Evolutionary conservation across 92 coral and sea anemone genomes (phyloP).

Genomic region (Diadumene lineata): DNA sequence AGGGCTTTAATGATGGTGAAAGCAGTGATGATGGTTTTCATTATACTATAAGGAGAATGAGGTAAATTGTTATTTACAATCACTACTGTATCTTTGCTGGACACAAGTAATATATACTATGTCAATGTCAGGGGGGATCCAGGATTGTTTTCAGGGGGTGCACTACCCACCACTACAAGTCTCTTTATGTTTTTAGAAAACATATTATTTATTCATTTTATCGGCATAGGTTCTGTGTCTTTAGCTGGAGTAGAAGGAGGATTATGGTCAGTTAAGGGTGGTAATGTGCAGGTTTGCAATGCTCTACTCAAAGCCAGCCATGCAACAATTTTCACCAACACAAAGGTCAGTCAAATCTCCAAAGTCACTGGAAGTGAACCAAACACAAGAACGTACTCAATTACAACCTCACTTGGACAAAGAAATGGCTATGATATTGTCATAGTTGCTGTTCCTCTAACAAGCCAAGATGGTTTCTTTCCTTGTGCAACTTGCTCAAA

Average conservation of each 20-base stretch:
- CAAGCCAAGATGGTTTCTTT: slow-evolving; percentile 50
- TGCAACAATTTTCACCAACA: slow-evolving; percentile 67
- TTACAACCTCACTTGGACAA: slow-evolving; percentile 46
- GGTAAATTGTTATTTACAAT: too few species aligned
- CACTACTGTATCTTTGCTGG: too few species aligned
- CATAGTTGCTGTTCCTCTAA: slow-evolving; percentile 89
- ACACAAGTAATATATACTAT: too few species aligned
- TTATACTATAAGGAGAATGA: too few species aligned
- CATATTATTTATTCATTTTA: too few species aligned
- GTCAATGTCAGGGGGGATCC: too few species aligned
- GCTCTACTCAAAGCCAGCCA: slow-evolving; percentile 65
- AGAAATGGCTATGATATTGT: slow-evolving; percentile 68
- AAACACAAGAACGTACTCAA: slow-evolving; percentile 48
- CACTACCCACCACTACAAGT: too few species aligned
- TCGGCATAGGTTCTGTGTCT: slow-evolving; percentile 89
- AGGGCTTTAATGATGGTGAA: too few species aligned
- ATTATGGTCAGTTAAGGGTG: slow-evolving; percentile 94
- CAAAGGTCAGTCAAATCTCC: slow-evolving; percentile 57
- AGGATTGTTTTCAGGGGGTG: too few species aligned
- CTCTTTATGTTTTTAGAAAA: too few species aligned
- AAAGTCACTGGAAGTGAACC: slow-evolving; percentile 24
- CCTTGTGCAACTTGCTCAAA: slow-evolving; percentile 69
- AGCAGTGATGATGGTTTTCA: too few species aligned
- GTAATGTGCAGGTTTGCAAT: slow-evolving; percentile 91
- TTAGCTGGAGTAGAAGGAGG: slow-evolving; percentile 91